Conservation (phyloP, 64 coral and sea anemone genomes). For the Pocillopora damicornis region DNA sequence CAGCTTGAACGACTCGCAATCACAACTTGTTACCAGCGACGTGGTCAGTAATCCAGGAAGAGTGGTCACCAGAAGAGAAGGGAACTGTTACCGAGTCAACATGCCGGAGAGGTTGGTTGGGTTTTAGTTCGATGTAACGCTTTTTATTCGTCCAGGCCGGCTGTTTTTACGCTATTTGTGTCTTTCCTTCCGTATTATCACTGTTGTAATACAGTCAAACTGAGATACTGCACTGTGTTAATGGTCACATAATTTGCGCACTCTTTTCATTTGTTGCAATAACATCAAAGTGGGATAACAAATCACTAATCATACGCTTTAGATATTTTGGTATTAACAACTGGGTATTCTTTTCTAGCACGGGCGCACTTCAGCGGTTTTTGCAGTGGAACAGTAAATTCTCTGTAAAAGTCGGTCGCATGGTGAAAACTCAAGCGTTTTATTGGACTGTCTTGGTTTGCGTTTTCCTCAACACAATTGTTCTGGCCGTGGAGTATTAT, state of each 20-base stretch:
- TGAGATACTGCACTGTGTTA: too few species aligned
- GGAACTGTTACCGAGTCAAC: conserved; percentile 66
- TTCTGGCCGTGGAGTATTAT: conserved; percentile 74
- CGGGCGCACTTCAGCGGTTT: conserved; percentile 44
- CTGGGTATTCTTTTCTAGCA: conserved; percentile 30
- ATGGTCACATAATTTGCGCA: too few species aligned
- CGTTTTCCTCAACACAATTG: conserved; percentile 90
- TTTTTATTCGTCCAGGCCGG: background rate
- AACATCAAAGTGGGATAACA: too few species aligned
- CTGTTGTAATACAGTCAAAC: too few species aligned
- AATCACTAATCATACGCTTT: too few species aligned
- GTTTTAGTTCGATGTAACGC: background rate
- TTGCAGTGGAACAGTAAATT: conserved; percentile 33
- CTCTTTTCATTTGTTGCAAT: too few species aligned
- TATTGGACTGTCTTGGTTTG: conserved; percentile 91
- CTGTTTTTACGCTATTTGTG: background rate
- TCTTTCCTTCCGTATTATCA: too few species aligned
- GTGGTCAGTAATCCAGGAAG: conserved; percentile 48
- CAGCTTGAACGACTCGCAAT: conserved; percentile 72
- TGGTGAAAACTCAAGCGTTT: conserved; percentile 84
- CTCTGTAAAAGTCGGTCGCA: conserved; percentile 36
- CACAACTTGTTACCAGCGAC: conserved; percentile 44
- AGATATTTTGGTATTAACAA: background rate
- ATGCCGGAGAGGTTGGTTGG: conserved; percentile 50
- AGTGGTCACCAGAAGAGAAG: conserved; percentile 24